These are phyloP conservation scores for Urosaurus nigricauda DNA, from an alignment of 2,797 vertebrate species.

Conservation along the genomic window DNA sequence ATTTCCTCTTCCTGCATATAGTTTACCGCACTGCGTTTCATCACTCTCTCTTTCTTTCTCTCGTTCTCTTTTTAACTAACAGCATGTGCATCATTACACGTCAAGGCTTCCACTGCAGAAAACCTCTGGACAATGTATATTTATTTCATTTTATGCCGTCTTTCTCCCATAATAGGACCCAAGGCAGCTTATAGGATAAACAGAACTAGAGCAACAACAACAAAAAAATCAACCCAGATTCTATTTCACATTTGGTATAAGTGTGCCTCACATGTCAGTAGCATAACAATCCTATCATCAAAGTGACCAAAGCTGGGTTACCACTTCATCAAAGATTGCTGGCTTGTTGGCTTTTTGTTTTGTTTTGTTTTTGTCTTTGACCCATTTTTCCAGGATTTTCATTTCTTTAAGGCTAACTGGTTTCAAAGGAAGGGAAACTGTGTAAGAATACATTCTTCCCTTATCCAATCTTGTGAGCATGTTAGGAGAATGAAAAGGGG, in stretches of 20 bases:
- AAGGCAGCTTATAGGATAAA: neutral
- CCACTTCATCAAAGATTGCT: neutral
- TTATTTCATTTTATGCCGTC: too few species aligned
- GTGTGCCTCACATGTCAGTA: slow-evolving; percentile 21
- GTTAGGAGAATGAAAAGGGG: neutral
- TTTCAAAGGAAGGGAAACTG: neutral
- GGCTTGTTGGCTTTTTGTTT: too few species aligned
- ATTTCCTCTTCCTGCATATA: neutral
- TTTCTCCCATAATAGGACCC: too few species aligned
- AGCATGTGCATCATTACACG: neutral
- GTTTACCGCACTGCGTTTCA: slow-evolving; percentile 3
- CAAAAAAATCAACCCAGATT: slow-evolving; percentile 2
- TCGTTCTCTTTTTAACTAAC: too few species aligned
- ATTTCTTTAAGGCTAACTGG: neutral
- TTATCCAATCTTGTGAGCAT: neutral
- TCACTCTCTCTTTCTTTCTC: neutral
- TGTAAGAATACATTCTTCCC: neutral
- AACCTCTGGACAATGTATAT: neutral
- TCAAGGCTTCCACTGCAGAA: neutral
- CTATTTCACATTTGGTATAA: neutral
- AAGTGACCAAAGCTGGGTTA: neutral
- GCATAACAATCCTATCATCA: neutral
- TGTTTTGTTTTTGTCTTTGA: neutral
- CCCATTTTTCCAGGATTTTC: too few species aligned
- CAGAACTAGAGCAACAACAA: neutral